phyloP scores from a whole-genome alignment of 2,888 invertebrate species.

The Yponomeuta plumbellus region DNA sequence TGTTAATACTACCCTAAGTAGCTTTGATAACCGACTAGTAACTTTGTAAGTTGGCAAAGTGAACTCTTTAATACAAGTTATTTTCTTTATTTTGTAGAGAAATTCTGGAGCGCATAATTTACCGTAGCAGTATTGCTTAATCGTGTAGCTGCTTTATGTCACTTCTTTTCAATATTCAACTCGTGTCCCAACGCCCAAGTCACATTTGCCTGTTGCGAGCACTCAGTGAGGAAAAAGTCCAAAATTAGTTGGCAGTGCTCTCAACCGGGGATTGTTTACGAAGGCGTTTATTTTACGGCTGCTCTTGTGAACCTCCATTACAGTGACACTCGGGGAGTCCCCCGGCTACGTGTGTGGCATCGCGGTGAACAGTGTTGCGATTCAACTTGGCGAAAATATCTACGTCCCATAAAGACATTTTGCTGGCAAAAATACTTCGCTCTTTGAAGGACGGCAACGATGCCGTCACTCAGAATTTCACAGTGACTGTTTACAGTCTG shows the following conservation, averaged over 20 bases:
- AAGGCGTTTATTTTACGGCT: not conserved
- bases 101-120: too few relatives aligned
- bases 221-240: not conserved
- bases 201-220: not conserved
- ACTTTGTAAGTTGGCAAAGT: too few relatives aligned
- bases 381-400: not conserved
- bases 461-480: too few relatives aligned
- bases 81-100: too few relatives aligned
- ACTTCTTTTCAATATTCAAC: not conserved
- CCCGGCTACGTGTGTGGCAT: not conserved
- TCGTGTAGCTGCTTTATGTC: too few relatives aligned
- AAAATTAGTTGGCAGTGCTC: conserved; percentile 1
- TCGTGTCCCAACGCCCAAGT: not conserved
- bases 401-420: not conserved
- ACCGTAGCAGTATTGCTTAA: too few relatives aligned
- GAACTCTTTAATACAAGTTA: too few relatives aligned
- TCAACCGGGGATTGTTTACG: not conserved
- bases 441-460: too few relatives aligned
- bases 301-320: not conserved
- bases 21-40: too few relatives aligned
- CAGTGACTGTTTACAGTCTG: too few relatives aligned
- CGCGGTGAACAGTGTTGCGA: not conserved
- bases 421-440: too few relatives aligned
- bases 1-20: too few relatives aligned
- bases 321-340: not conserved